Base-by-base conservation (phyloP, 2,113 vertebrate species). In the Urocolius indicus region DNA sequence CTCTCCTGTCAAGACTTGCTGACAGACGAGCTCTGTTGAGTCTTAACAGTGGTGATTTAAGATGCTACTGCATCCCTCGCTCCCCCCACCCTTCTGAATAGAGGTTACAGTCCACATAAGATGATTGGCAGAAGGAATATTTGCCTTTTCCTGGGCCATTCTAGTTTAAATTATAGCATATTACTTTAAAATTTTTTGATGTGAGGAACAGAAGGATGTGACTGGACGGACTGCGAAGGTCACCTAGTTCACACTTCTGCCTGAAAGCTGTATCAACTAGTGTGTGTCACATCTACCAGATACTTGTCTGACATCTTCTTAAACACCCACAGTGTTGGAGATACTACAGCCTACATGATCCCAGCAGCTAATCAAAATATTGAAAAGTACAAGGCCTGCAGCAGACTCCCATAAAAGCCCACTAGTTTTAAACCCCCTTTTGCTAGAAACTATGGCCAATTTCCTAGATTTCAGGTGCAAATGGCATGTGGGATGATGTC, bases 1-100 rank as follows among this genome's bases (percentile, higher is more conserved):
- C 19, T 93, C 41, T 95, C 84, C n/a, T 83, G 88, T 80, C 82
- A 93, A 62, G 75, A 79, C 75, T 73, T 83, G 92, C 90, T 94
- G 90, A 88, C 79, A 88, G 51, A 79, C 61, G 54, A 90, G 71
- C n/a, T 66, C 71, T 80, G 54, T 26, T 85, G 75, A 85, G 59
- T 49, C 58, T 91, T 80, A 88, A 88, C 46, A 73, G 46, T 11
- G 13, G 58, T 79, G 87, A 85, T 93, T 83, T 90, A 90, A 94
- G 82, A 66, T 43, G 30, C 83, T 92, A 49, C 63, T 80, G 36
- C 67, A 85, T 62, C 75, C 30, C 27, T 80, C 18, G 1, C 46
- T 72, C n/a, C 86, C 52, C 13, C 19, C 46, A 11, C 4, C 23
- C 74, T 83, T 72, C 75, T 61, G 49, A 58, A 58, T 62, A 57